Percentiles rank a stretch among this genome's conserved stretches.
These are phyloP conservation scores for Sinocyclocheilus grahami DNA, from an alignment of 2,113 vertebrate genomes.

Conservation along the genomic window DNA sequence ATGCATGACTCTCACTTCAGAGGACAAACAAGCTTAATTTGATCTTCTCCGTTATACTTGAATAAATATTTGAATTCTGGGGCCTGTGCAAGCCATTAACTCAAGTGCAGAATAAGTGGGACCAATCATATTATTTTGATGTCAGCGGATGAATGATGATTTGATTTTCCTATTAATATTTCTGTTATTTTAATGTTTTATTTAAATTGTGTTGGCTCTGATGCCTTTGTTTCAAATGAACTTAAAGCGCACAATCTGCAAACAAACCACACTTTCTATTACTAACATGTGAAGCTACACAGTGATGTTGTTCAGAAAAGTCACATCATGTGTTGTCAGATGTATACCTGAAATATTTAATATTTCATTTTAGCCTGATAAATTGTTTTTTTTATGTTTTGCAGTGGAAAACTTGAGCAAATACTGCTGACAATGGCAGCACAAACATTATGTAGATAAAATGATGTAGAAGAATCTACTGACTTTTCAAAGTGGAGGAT, in stretches of 20 bases:
- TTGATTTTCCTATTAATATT: neutral
- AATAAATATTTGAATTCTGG: neutral
- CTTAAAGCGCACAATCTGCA: slow-evolving; percentile 36
- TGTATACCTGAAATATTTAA: neutral
- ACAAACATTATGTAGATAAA: neutral
- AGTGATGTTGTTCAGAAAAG: neutral
- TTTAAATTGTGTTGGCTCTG: slow-evolving; percentile 22
- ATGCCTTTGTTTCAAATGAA: slow-evolving; percentile 7
- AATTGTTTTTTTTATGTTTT: neutral
- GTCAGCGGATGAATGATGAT: neutral
- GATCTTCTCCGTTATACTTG: neutral
- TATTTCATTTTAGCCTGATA: neutral
- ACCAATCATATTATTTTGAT: neutral
- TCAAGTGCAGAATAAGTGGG: neutral
- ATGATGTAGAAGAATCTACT: slow-evolving; percentile 1
- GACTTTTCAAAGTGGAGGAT: neutral
- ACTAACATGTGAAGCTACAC: neutral
- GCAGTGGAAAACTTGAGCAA: neutral
- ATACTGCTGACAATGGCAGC: neutral
- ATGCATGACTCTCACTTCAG: neutral
- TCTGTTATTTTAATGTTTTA: slow-evolving; percentile 15
- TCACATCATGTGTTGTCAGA: neutral
- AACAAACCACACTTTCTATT: neutral
- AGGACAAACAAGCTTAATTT: neutral
- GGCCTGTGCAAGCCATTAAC: slow-evolving; percentile 3